phyloP scores from a whole-genome alignment of 1,140 invertebrate species.

The Acarapis woodi region DNA sequence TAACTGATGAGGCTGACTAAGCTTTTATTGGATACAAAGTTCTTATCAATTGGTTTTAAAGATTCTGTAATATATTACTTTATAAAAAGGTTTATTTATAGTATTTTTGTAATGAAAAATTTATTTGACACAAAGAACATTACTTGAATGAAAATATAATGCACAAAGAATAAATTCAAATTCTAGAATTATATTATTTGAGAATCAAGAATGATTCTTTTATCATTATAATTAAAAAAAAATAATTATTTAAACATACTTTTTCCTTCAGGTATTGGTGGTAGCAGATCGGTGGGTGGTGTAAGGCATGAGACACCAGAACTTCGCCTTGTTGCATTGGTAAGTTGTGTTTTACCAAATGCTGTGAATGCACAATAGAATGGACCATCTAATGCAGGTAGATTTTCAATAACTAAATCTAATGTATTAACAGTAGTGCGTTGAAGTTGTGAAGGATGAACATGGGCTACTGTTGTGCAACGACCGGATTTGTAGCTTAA shows the following conservation, averaged over 20 bases:
- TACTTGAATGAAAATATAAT: too few species aligned
- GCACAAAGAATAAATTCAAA: too few species aligned
- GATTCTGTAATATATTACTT: too few species aligned
- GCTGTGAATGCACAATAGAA: constrained; percentile 78
- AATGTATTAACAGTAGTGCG: constrained; percentile 67
- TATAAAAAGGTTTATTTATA: too few species aligned
- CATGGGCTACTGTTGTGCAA: constrained; percentile 76
- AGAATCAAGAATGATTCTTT: too few species aligned
- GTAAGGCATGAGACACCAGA: constrained; percentile 78
- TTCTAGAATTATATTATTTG: too few species aligned
- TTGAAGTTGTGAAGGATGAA: constrained; percentile 64
- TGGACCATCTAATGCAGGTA: constrained; percentile 56
- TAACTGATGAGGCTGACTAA: too few species aligned
- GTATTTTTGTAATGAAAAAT: too few species aligned
- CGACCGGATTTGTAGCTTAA: constrained; percentile 77
- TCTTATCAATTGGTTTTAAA: too few species aligned
- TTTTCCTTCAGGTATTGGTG: constrained; percentile 51
- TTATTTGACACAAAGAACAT: too few species aligned
- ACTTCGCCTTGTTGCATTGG: constrained; percentile 57
- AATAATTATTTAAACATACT: constrained; percentile 24
- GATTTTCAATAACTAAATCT: constrained; percentile 64
- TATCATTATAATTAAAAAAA: background rate
- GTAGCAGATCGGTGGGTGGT: constrained; percentile 60
- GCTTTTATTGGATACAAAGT: too few species aligned
- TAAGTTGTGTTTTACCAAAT: constrained; percentile 57